Evolutionary conservation across 2,113 vertebrate genomes (phyloP).

Genomic region (Lagenorhynchus albirostris): DNA sequence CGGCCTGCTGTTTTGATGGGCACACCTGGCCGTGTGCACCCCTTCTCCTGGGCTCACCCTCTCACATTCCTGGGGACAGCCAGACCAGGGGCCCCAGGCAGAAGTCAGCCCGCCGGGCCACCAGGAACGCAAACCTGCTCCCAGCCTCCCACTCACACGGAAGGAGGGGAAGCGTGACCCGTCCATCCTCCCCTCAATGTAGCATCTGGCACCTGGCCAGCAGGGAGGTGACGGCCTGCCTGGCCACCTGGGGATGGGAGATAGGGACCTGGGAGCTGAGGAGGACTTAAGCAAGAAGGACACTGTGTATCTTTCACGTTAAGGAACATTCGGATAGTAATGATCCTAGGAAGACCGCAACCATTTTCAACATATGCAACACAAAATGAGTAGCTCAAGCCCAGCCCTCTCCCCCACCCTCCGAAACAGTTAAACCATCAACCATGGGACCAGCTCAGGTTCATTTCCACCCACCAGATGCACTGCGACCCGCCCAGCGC

Average conservation of each 20-base stretch:
- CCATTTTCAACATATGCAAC: accelerated
- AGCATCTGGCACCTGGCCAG: background rate
- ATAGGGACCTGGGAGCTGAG: background rate
- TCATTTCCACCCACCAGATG: background rate
- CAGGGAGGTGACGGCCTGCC: accelerated
- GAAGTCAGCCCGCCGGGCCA: background rate
- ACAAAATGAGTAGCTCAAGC: accelerated
- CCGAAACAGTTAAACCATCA: background rate
- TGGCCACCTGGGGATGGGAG: background rate
- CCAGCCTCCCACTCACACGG: background rate
- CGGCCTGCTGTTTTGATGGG: background rate
- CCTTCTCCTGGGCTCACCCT: background rate
- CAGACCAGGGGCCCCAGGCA: background rate
- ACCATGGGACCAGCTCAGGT: accelerated
- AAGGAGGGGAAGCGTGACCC: background rate
- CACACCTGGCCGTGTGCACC: background rate
- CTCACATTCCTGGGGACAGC: background rate
- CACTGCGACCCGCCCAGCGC: accelerated
- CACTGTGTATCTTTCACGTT: background rate
- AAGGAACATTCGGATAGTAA: background rate
- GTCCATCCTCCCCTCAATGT: accelerated
- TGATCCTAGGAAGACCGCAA: background rate
- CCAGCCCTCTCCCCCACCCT: background rate
- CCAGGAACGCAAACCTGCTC: background rate
- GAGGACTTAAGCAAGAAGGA: accelerated